Evolutionary conservation across 2,113 vertebrate species (phyloP).

Genomic region (Neofelis nebulosa): DNA sequence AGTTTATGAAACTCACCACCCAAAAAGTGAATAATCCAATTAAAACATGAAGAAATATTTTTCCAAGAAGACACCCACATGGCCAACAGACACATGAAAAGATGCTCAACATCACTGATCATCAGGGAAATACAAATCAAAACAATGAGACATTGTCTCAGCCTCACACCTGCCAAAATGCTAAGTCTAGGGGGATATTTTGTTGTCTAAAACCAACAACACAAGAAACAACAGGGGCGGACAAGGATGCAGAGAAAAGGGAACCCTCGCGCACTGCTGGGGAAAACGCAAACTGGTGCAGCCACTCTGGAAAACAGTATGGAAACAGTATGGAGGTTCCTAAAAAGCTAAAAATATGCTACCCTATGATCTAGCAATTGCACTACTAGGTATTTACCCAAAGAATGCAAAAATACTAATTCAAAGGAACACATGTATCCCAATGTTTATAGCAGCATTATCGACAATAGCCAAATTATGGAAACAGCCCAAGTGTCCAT

Average conservation of each 20-base stretch:
- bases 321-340: not conserved
- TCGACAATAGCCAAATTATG: not conserved
- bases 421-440: not conserved
- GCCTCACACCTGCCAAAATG: not conserved
- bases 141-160: not conserved
- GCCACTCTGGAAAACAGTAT: not conserved
- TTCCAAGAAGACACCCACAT: not conserved
- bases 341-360: not conserved
- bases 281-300: not conserved
- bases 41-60: not conserved
- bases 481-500: not conserved
- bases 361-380: not conserved
- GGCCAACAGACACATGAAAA: not conserved
- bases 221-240: not conserved
- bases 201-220: not conserved
- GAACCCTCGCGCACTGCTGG: not conserved
- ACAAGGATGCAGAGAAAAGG: not conserved
- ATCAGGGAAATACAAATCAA: not conserved
- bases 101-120: not conserved
- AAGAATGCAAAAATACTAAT: not conserved
- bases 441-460: not conserved
- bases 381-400: not conserved
- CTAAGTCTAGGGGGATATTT: too few relatives aligned
- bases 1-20: not conserved
- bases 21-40: not conserved